phyloP scores from a whole-genome alignment of 1,140 invertebrate genomes.

The Bombus haemorrhoidalis region DNA sequence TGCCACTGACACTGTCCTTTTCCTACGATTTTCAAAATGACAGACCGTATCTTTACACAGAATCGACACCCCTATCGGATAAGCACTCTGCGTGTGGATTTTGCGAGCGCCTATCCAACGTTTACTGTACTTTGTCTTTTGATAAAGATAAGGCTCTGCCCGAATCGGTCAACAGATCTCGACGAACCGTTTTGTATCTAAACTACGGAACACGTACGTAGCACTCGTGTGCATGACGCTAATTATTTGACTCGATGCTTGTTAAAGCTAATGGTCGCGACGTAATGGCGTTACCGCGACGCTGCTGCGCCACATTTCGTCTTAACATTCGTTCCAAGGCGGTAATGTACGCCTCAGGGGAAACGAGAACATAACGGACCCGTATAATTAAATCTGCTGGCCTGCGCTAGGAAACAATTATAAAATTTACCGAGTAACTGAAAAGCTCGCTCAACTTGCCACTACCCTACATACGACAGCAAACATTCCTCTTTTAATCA shows the following conservation, averaged over 20 bases:
- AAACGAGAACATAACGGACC: conserved; percentile 70
- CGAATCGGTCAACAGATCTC: not conserved
- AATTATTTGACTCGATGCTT: conserved; percentile 67
- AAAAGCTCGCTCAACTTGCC: conserved; percentile 32
- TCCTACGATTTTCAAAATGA: no score
- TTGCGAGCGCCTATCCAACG: no score
- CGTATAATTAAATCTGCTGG: conserved; percentile 67
- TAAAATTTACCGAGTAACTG: conserved; percentile 66
- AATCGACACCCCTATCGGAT: no score
- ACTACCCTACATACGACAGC: conserved; percentile 58
- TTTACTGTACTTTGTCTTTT: not conserved
- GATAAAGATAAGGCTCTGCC: not conserved
- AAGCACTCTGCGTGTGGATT: no score
- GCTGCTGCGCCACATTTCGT: conserved; percentile 55
- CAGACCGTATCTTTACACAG: no score
- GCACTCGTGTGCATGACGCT: conserved; percentile 28
- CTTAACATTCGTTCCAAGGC: conserved; percentile 42
- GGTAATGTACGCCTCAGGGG: conserved; percentile 28
- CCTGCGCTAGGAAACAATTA: conserved; percentile 63
- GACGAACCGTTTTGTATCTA: not conserved
- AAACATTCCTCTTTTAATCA: not conserved
- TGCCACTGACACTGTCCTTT: no score
- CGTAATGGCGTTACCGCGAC: conserved; percentile 52
- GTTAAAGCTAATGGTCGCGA: conserved; percentile 65
- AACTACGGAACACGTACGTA: not conserved